Base-by-base conservation (phyloP, 2,113 vertebrate species). In the Trichechus manatus region DNA sequence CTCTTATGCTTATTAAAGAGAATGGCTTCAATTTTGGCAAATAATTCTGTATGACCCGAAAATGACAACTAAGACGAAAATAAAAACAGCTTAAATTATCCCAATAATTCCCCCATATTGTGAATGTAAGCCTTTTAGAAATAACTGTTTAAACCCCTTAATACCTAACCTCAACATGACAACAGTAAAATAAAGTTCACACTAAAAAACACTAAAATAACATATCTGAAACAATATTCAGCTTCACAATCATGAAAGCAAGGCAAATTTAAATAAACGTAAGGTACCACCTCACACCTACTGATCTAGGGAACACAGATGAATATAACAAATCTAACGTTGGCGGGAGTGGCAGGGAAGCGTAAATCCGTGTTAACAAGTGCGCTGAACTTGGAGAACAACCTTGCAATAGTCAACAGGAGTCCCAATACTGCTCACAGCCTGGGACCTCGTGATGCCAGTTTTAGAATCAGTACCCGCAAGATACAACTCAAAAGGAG, bases 241-340 rank as follows among this genome's bases (percentile, higher is more conserved):
- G 79, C 50, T 59, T 50, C 33, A 44, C 20, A 89, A 84, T 72
- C 27, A 61, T 1, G 20, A 86, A 31, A 4, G n/a, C 29, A 44
- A 72, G 15, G 29, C 17, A 47, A 25, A 84, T 39, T 63, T 79
- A 83, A 94, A 70, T 31, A 77, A 64, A 89, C 70, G 11, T 3
- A 77, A 93, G 66, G 29, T 56, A 42, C 70, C 17, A 47, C 20
- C 47, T 92, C 42, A 64, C 9, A 70, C 36, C 82, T 75, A 83
- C 29, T n/a, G 47, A 96, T 44, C 53, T 25, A 70, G 42, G 78
- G 83, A 91, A 77, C 36, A 31, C 53, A 94, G 70, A 94, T 89
- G 86, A 85, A 86, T 96, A 88, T 86, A 94, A 68, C n/a, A 89
- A 93, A 80, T 93, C 61, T 83, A 31, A 39, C 1, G 22, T 39